Evolutionary conservation across 2,797 vertebrate species (phyloP), one percentile per base, ranked within the genome.

Genomic region (Xiphophorus birchmanni): DNA sequence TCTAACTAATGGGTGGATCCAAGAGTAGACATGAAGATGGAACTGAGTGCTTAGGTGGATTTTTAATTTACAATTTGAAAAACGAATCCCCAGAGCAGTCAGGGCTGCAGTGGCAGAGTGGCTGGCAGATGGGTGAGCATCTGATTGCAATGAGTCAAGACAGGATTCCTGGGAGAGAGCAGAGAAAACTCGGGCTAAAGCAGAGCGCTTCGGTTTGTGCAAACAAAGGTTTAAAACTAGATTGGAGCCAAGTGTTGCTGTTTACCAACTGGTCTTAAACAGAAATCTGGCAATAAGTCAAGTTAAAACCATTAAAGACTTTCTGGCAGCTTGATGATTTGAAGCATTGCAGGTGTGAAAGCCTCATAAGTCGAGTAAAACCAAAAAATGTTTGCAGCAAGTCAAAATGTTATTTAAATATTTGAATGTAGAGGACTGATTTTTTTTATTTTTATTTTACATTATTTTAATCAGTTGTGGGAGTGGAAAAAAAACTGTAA

Each of bases 391-490:
- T 42, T 35, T 12, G 12, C 5, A 26, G 4, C 47, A 40, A 15
- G 45, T 81, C 13, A 29, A 11, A 79, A 77, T 79, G 78, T 11
- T 76, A 58, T 79, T 71, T 26, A 75, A 29, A 79, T 12, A 60
- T n/a, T 3, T 67, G 15, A 67, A 37, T 11, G 18, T 21, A 9
- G 60, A 35, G 17, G 15, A 18, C 29, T 18, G 32, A 32, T 32
- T 60, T 6, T 60, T 6, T 63, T 63, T 63, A 15, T 60, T 45
- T 45, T 45, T 45, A 17, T 35, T 63, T 26, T 35, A 63, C 5
- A 35, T 60, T 60, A 60, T 15, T 63, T 63, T 32, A 65, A 37
- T 4, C 63, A 40, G 17, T 40, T 40, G 3, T 37, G 3, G 58
- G 15, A 32, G 58, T 35, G 26, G n/a, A 58, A 58, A n/a, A 32